These are phyloP conservation scores for Leistus spinibarbis DNA, from an alignment of 2,888 invertebrate genomes.

Conservation along the genomic window DNA sequence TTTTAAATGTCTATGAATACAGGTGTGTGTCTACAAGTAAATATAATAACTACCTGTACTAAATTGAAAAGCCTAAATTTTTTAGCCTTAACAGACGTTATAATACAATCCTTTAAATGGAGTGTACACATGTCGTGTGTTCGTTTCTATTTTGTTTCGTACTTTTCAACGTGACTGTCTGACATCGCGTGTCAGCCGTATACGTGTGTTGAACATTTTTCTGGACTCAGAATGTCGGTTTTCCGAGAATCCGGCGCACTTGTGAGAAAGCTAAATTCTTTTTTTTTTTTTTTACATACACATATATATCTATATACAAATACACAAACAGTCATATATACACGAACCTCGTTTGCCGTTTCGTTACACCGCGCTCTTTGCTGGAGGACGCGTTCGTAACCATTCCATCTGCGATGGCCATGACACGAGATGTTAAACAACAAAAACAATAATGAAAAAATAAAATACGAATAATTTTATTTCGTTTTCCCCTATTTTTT, in stretches of 20 bases:
- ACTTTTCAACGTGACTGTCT: slow-evolving; percentile 45
- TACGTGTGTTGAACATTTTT: slow-evolving; percentile 57
- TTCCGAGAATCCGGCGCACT: slow-evolving; percentile 57
- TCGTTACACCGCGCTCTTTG: background rate
- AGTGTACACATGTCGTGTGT: background rate
- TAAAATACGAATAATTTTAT: background rate
- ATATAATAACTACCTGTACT: too few species aligned
- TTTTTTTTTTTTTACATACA: slow-evolving; percentile 48
- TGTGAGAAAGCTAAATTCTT: slow-evolving; percentile 58
- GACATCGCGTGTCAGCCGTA: slow-evolving; percentile 54
- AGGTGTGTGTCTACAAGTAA: too few species aligned
- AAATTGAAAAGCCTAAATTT: too few species aligned
- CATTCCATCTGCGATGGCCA: slow-evolving; percentile 24
- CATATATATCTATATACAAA: slow-evolving; percentile 21
- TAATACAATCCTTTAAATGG: background rate
- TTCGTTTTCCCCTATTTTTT: slow-evolving; percentile 5
- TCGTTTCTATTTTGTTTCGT: background rate
- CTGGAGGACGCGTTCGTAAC: background rate
- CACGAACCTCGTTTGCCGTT: background rate
- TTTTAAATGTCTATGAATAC: too few species aligned
- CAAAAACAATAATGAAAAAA: background rate
- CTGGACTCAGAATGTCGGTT: slow-evolving; percentile 57
- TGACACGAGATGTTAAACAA: slow-evolving; percentile 24
- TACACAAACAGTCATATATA: slow-evolving; percentile 12
- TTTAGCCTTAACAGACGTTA: too few species aligned